These are phyloP conservation scores for Azorinus chamasolen DNA, from an alignment of 2,888 invertebrate genomes.

Conservation along the genomic window DNA sequence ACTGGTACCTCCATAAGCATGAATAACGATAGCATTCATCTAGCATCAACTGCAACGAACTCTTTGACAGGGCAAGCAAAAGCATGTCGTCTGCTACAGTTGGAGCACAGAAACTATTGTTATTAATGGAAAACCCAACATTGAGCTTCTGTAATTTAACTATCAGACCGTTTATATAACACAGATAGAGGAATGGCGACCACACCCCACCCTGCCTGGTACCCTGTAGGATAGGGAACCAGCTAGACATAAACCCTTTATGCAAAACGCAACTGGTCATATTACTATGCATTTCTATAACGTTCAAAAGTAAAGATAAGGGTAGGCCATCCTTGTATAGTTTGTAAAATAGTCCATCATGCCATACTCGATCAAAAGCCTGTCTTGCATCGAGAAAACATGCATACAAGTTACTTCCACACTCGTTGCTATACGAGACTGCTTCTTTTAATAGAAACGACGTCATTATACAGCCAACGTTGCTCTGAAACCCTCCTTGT, in stretches of 20 bases:
- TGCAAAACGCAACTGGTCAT: slow-evolving; percentile 14
- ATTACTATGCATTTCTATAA: neutral
- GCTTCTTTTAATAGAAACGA: slow-evolving; percentile 18
- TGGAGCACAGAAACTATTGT: neutral
- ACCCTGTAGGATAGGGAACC: slow-evolving; percentile 17
- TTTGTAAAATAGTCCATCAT: slow-evolving; percentile 17
- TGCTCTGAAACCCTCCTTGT: slow-evolving; percentile 26
- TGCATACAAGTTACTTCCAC: neutral
- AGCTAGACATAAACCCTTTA: neutral
- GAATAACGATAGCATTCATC: slow-evolving; percentile 2
- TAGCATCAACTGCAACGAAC: neutral
- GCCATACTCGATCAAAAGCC: slow-evolving; percentile 24
- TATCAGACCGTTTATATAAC: slow-evolving; percentile 5
- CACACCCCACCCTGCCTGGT: slow-evolving; percentile 15
- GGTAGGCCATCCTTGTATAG: neutral
- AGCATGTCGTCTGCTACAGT: slow-evolving; percentile 10
- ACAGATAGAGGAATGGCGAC: slow-evolving; percentile 15
- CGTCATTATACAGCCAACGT: slow-evolving; percentile 23
- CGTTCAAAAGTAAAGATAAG: neutral
- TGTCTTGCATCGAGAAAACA: slow-evolving; percentile 14
- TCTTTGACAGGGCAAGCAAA: neutral
- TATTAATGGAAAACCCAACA: neutral
- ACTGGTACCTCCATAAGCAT: slow-evolving; percentile 4
- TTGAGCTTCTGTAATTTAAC: neutral
- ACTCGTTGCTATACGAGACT: neutral